Evolutionary conservation across 2,113 vertebrate genomes (phyloP), one percentile per base, ranked within the genome.

Genomic region (Cyphotilapia sp.): DNA sequence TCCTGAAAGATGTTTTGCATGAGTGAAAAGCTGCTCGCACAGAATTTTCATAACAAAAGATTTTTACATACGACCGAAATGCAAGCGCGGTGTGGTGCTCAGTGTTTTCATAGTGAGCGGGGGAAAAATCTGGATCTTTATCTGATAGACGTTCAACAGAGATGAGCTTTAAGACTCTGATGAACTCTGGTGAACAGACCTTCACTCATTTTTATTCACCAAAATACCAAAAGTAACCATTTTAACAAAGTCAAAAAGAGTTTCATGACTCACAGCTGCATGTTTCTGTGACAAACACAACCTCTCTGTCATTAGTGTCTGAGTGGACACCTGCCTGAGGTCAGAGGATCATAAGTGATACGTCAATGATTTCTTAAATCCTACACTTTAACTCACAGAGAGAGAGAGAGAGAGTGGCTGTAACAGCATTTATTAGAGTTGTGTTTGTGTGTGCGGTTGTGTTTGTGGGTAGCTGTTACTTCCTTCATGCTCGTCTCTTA

Each of bases 1-100:
- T 24, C 66, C 35, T 71, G 66, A 71, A 40, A 71, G n/a, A 40
- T 4, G 12, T 8, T 71, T 42, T 71, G n/a, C n/a, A 24, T 0
- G n/a, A 42, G 0, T 42, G 66, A 71, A 71, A 42, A 42, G 0
- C 12, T 71, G 66, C 12, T 42, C 0, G 2, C 35, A 71, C 66
- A 42, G 38, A 22, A 42, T 71, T 42, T 42, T 22, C 8, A 71
- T 40, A 33, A 10, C 57, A 1, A 33, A 1, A 31, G 5, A 10
- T 33, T 31, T 61, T 61, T 33, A 33, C 16, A 61, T 0, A 2
- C 5, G 2, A 61, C 57, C 0, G 29, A 31, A 61, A 61, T 4
- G 14, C 14, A 0, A 63, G 59, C 2, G 2, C 2, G 5, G 59
- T 63, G 57, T 33, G 29, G 9, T 2, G 17, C 0, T 63, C 5